Conservation (phyloP, 2,888 invertebrate genomes). For the Gasteruption jaculator region DNA sequence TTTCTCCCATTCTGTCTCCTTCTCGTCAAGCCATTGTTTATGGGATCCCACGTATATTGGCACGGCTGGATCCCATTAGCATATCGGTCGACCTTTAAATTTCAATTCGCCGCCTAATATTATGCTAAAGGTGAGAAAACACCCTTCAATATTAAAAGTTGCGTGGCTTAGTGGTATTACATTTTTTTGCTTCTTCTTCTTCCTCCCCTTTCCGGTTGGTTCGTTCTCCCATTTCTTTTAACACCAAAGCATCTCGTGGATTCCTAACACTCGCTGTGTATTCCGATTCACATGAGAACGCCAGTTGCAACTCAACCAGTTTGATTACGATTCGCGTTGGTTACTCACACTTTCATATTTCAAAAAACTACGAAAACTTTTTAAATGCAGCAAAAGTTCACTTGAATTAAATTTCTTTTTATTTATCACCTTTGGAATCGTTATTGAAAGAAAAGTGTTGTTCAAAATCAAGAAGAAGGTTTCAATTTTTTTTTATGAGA, state of each 20-base stretch:
- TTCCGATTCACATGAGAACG: conserved; percentile 5
- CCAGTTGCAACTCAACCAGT: conserved; percentile 35
- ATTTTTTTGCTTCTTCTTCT: conserved; percentile 7
- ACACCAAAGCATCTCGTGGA: conserved; percentile 7
- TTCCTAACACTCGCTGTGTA: not conserved
- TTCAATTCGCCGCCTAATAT: conserved; percentile 38
- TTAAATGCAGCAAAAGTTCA: no score
- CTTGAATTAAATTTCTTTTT: no score
- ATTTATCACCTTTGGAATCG: no score
- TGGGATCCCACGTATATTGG: conserved; percentile 29
- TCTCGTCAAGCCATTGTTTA: conserved; percentile 25
- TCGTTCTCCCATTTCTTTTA: no score
- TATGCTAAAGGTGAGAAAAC: conserved; percentile 46
- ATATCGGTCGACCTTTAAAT: conserved; percentile 46
- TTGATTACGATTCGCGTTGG: conserved; percentile 36
- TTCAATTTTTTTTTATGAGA: no score
- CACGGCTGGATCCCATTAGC: conserved; percentile 38
- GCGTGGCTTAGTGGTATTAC: conserved; percentile 45
- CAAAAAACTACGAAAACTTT: no score
- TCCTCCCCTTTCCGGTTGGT: not conserved
- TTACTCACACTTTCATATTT: conserved; percentile 33
- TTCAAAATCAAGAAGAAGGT: no score
- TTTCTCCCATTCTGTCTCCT: no score
- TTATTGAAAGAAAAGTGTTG: no score
- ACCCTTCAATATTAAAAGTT: conserved; percentile 49